Conservation (phyloP, 2,113 vertebrate species). For the Sylvicapra grimmia region DNA sequence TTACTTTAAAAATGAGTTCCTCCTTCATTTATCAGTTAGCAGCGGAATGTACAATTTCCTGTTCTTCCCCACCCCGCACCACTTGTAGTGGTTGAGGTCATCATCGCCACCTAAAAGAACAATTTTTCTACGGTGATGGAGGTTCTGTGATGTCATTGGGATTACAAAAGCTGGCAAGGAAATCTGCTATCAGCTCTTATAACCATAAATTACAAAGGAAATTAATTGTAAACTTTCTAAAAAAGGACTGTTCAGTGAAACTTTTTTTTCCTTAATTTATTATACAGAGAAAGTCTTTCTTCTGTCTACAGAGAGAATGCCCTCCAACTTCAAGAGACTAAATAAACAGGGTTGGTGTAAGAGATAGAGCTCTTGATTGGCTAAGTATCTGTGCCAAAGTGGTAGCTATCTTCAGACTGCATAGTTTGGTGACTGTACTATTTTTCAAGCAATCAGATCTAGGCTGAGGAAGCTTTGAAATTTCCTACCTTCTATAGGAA, state of each 20-base stretch:
- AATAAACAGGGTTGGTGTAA: neutral
- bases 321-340: neutral
- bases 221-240: slow-evolving; percentile 22
- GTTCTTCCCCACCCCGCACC: neutral
- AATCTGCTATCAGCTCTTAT: neutral
- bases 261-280: neutral
- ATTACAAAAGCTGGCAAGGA: neutral
- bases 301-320: neutral
- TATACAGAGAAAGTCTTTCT: neutral
- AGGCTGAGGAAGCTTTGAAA: neutral
- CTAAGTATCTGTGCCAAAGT: neutral
- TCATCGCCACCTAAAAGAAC: neutral
- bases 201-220: neutral
- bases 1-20: neutral
- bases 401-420: neutral
- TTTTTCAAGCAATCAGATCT: neutral
- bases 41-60: slow-evolving; percentile 20
- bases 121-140: neutral
- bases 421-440: neutral
- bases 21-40: slow-evolving; percentile 23
- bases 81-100: neutral
- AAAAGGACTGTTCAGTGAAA: neutral
- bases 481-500: neutral
- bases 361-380: neutral
- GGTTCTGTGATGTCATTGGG: neutral